Evolutionary conservation across 2,888 invertebrate species (phyloP), one percentile per base, ranked within the genome.

Genomic region (Pecten maximus): DNA sequence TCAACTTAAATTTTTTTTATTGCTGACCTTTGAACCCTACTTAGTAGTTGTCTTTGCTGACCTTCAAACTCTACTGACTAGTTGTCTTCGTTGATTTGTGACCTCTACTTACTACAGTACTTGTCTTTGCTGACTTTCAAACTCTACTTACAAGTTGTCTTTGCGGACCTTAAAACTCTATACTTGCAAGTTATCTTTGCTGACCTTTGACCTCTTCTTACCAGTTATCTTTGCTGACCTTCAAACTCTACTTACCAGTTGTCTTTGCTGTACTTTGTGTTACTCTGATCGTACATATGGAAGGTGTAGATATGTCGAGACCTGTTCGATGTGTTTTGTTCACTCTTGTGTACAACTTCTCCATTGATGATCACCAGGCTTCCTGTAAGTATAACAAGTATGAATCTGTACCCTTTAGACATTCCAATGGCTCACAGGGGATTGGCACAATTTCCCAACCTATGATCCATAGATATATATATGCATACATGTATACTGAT

Each of bases 231-330:
- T 12, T 54, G 15, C n/a, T 39, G 19, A 40, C 87, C 19, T 40
- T 2, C 15, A 28, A 90, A 16, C n/a, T 48, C 19, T 39, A 91
- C 94, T 89, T 89, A 95, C 99, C 99, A 99, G 96, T 99, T 99
- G 12, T 98, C 97, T 87, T 97, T 96, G 0, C 98, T 98, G 97
- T 98, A 99, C 90, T 97, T 97, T 48, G 98, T 98, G 6, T 93
- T 91, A 91, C 98, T 97, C 35, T 98, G 97, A 96, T 99, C 99
- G 91, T 98, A 97, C 0, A 99, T 98, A 96, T 99, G 99, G 97
- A 99, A 99, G 10, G 99, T 99, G 97, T 99, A 99, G 0, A 98
- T 99, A 95, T 99, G 98, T 50, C 99, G 98, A n/a, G 98, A 98
- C 93, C 98, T 97, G 2, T 97, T 96, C 0, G 99, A 99, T 91